These are phyloP conservation scores for Protosalanx chinensis DNA, from an alignment of 2,797 vertebrate genomes.

Conservation along the genomic window DNA sequence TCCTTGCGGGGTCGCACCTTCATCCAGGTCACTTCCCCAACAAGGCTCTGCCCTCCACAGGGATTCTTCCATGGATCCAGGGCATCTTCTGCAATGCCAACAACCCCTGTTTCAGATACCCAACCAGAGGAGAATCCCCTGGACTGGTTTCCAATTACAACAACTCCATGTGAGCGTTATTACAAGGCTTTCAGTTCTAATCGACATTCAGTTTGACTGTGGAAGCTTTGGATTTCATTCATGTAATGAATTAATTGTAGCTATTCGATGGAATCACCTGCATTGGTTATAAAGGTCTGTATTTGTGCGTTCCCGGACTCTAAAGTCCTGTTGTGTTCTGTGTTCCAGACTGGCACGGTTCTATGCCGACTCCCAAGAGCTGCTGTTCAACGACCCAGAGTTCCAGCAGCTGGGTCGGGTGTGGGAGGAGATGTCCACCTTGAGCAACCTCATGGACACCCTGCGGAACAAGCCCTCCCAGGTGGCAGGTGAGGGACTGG, in stretches of 20 bases:
- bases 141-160: slow-evolving; percentile 95
- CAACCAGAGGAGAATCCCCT: slow-evolving; percentile 85
- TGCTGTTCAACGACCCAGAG: slow-evolving; percentile 76
- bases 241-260: background rate
- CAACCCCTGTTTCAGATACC: slow-evolving; percentile 90
- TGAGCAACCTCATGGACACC: slow-evolving; percentile 86
- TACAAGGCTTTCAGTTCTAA: background rate
- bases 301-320: background rate
- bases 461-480: slow-evolving; percentile 79
- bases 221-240: no score
- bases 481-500: slow-evolving; percentile 74
- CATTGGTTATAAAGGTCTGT: background rate
- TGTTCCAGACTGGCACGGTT: slow-evolving; percentile 82
- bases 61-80: slow-evolving; percentile 91
- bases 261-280: no score
- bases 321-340: background rate
- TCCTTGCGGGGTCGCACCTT: background rate
- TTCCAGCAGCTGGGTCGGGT: slow-evolving; percentile 74
- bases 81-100: slow-evolving; percentile 95
- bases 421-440: slow-evolving; percentile 80
- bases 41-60: slow-evolving; percentile 96
- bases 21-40: slow-evolving; percentile 93
- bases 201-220: background rate
- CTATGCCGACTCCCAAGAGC: slow-evolving; percentile 82
- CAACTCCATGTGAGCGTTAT: slow-evolving; percentile 83